Evolutionary conservation across 37 sponge, comb jelly and placozoan genomes (phyloP).

Genomic region (Spongilla lacustris): DNA sequence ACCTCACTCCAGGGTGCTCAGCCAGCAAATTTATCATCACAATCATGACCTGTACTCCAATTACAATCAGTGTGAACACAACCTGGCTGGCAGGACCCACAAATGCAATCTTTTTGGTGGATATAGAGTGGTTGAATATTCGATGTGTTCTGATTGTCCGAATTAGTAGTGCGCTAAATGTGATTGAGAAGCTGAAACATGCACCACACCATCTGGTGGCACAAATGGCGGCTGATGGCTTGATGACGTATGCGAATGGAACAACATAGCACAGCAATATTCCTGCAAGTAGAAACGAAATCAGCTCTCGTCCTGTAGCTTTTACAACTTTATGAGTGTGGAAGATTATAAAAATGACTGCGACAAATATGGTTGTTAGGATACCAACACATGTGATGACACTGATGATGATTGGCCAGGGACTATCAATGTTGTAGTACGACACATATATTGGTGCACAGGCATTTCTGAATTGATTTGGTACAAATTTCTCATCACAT

Average conservation of each 20-base stretch:
- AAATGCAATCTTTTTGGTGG: background rate
- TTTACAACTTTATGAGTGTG: conserved; percentile 40
- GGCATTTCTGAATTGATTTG: conserved; percentile 17
- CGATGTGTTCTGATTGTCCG: conserved; percentile 69
- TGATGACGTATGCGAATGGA: conserved; percentile 35
- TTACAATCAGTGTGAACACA: background rate
- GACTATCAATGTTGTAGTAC: conserved; percentile 3
- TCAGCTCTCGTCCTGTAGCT: conserved; percentile 63
- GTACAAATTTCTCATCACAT: conserved; percentile 34
- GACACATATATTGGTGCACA: conserved; percentile 24
- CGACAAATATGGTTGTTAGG: background rate
- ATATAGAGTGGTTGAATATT: conserved; percentile 46
- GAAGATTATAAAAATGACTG: conserved; percentile 18
- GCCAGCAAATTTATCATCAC: background rate
- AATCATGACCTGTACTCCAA: background rate
- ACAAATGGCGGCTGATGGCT: conserved; percentile 35
- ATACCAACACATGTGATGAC: conserved; percentile 35
- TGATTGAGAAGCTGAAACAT: conserved; percentile 17
- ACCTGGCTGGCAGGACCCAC: background rate
- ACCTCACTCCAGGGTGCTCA: background rate
- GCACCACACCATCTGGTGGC: conserved; percentile 25
- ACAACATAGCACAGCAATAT: conserved; percentile 31
- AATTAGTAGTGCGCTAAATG: conserved; percentile 60
- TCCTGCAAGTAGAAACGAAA: conserved; percentile 30
- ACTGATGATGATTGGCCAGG: conserved; percentile 26